Base-by-base conservation (phyloP, 1,140 invertebrate genomes). In the Copidosoma floridanum region DNA sequence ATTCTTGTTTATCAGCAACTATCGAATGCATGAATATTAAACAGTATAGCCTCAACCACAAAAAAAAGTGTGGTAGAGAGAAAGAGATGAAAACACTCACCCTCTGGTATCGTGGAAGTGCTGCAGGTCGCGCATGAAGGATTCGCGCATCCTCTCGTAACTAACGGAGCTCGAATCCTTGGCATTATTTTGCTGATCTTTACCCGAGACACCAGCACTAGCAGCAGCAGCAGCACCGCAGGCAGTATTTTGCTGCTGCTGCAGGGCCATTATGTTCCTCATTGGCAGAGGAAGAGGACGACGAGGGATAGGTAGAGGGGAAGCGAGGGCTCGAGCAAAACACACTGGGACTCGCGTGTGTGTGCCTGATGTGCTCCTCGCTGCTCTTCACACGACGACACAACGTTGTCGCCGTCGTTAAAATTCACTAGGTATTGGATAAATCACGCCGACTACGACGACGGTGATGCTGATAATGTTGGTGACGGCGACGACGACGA, bases 81-180 rank as follows among this genome's bases (percentile, higher is more conserved):
- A 16, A 20, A 52, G 11, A 38, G 32, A 12, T 8, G n/a, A n/a
- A n/a, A n/a, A 50, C 3, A 83, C 85, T 86, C 81, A 94, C 91
- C 91, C 90, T 81, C 90, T 85, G 61, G 85, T 86, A 58, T 91
- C 88, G 76, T 94, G 92, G 73, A 94, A 94, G 70, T 90, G 89
- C 65, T 86, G 85, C 65, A 94, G 80, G 70, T 93, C 91, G 68
- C 87, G 85, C 63, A 93, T 78, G 81, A 94, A 94, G 65, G 82
- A 81, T 62, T 86, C 84, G 67, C 87, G 85, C 77, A 90, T 88
- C 79, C 84, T 82, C 71, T 85, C 81, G 79, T 89, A 89, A 65
- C 82, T 85, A n/a, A n/a, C n/a, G 29, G 29, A 32, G 76, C 83
- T 83, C 67, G 85, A 83, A 78, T 89, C 87, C 84, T 89, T 89